Percentiles rank a stretch among this genome's conserved stretches.
Conservation (phyloP, 2,113 vertebrate species). For the Oreochromis aureus region DNA sequence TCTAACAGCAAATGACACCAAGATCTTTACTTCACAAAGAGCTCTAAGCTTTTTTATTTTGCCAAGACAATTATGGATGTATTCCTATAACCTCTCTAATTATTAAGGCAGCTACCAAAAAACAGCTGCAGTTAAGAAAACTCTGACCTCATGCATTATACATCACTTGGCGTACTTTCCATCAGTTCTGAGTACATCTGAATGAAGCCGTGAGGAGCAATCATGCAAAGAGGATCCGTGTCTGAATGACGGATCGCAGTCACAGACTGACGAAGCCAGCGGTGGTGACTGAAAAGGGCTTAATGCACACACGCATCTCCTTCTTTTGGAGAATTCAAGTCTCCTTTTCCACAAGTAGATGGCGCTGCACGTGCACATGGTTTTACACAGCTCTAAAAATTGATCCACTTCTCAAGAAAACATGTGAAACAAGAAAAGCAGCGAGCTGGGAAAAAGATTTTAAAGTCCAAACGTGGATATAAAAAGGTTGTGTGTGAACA, state of each 20-base stretch:
- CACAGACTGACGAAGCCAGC: background rate
- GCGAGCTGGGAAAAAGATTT: background rate
- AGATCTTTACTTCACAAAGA: background rate
- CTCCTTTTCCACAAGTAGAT: background rate
- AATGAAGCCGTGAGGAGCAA: background rate
- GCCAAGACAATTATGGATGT: background rate
- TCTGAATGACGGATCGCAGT: background rate
- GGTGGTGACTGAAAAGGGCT: background rate
- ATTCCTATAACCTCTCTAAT: background rate
- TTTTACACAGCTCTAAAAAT: background rate
- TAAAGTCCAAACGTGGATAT: background rate
- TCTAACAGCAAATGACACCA: background rate
- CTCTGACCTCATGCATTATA: background rate
- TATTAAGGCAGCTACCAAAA: background rate
- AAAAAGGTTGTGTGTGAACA: background rate
- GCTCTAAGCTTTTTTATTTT: background rate
- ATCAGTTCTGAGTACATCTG: background rate
- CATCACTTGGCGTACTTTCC: background rate
- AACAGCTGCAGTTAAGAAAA: background rate
- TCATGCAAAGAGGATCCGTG: background rate
- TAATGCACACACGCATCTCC: background rate
- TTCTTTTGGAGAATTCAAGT: background rate
- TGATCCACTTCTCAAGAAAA: background rate
- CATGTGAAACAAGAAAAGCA: background rate
- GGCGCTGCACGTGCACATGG: rapidly evolving